Evolutionary conservation across 2,888 invertebrate species (phyloP), one percentile per base, ranked within the genome.

Genomic region (Lasioglossum lativentre): DNA sequence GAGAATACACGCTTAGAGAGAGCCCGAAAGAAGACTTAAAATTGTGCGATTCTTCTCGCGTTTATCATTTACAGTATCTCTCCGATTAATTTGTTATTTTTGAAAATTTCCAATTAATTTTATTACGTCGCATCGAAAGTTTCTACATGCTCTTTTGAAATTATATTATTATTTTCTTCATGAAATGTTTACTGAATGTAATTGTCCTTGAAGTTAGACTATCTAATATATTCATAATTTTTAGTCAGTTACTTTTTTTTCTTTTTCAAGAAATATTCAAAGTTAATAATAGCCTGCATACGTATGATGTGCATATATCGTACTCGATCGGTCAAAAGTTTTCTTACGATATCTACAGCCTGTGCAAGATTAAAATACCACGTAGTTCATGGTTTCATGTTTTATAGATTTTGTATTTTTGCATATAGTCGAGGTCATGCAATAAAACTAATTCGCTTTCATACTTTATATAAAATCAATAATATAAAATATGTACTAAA

Each of bases 1-100:
- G 90, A 85, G 75, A 40, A 70, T 27, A 77, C 86, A 45, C 79
- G 75, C 23, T 59, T 38, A 52, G 34, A 52, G 30, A 72, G 82
- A 52, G 19, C 38, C 56, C 38, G 70, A 30, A 59, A 59, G 34
- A 68, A 30, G 56, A n/a, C 38, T 70, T 70, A n/a, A 70, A 34
- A 38, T 40, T n/a, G 38, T 23, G 5, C 4, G 38, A 70, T 23
- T 70, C 23, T 40, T 70, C 14, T n/a, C 12, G 70, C 5, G 38
- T 70, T 70, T 45, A 63, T 10, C 38, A 4, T 66, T 66, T 23
- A 38, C 66, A 23, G 10, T 19, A 30, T 66, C 19, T 19, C 1
- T 10, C 0, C 10, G 23, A 23, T 68, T 10, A 34, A 34, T 23
- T 68, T 38, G 14, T 68, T 3, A 38, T 19, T 38, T 23, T 3